A percentile compares a stretch with the other conserved stretches of the same genome.
Evolutionary conservation across 2,888 invertebrate genomes (phyloP).

Genomic region (Gymnoscelis rufifasciata): DNA sequence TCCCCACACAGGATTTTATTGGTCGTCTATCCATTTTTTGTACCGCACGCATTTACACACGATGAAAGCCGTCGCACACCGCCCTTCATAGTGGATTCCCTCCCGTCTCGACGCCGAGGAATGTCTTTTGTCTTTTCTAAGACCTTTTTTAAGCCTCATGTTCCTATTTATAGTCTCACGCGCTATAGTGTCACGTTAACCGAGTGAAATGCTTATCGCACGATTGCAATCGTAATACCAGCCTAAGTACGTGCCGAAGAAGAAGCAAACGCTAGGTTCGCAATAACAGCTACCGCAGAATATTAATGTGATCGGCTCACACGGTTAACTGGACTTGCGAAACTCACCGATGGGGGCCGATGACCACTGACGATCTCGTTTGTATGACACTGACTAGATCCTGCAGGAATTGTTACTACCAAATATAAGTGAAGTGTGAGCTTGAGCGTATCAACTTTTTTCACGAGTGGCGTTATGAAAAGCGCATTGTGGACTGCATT

Average conservation of each 20-base stretch:
- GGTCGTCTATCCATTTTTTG: slow-evolving; percentile 74
- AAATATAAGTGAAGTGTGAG: slow-evolving; percentile 27
- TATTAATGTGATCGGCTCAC: slow-evolving; percentile 71
- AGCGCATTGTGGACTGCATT: slow-evolving; percentile 59
- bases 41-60: slow-evolving; percentile 65
- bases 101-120: slow-evolving; percentile 61
- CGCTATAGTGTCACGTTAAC: slow-evolving; percentile 17
- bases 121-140: slow-evolving; percentile 61
- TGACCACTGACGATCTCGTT: slow-evolving; percentile 63
- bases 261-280: slow-evolving; percentile 56
- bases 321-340: slow-evolving; percentile 76
- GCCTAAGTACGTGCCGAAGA: slow-evolving; percentile 31
- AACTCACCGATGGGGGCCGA: slow-evolving; percentile 72
- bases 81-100: slow-evolving; percentile 66
- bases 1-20: slow-evolving; percentile 74
- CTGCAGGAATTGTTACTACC: slow-evolving; percentile 36
- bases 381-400: slow-evolving; percentile 42
- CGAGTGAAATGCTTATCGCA: slow-evolving; percentile 18
- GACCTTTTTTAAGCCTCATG: slow-evolving; percentile 31
- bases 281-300: slow-evolving; percentile 66
- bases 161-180: slow-evolving; percentile 19
- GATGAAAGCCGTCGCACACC: slow-evolving; percentile 66
- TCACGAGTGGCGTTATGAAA: slow-evolving; percentile 50
- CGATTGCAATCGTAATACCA: slow-evolving; percentile 27
- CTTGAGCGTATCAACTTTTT: slow-evolving; percentile 39